Evolutionary conservation across 2,113 vertebrate genomes (phyloP), one percentile per base, ranked within the genome.

Genomic region (Hippocampus abdominalis): DNA sequence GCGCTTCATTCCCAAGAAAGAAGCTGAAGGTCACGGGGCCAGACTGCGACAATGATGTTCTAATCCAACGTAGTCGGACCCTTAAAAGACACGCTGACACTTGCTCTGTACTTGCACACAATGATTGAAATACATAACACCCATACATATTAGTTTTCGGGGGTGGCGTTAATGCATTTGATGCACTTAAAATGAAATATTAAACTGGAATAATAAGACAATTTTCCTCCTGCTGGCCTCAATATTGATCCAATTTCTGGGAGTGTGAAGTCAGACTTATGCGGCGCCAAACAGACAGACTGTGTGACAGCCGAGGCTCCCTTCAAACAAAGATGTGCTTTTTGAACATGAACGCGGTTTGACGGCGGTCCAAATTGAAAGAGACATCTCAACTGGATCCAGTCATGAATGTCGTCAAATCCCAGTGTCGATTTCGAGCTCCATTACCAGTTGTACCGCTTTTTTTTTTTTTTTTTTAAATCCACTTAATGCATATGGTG

Each of bases 161-260:
- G 78, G 56, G 67, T 36, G 69, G 60, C 56, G 63, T 53, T 72
- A 71, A 46, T 69, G 27, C 81, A 71, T 71, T 69, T 65, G 66
- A 69, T 73, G 53, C 68, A 77, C 72, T 68, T 29, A 8, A 60
- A 60, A 60, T 60, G 25, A 60, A 60, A 60, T 32, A 32, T 20
- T 60, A 16, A 60, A 32, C 57, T 18, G 13, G 3, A 59, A 29
- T 80, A 84, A 80, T 80, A 76, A 80, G 70, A 82, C 74, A 64
- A 66, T 74, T 69, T 42, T 71, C 75, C 73, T 46, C 69, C 72
- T 77, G 59, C 49, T 77, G 78, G 80, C 71, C 79, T 72, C 72
- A 73, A 64, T 81, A 83, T 85, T 84, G 88, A 88, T 87, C 81
- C 78, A 80, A 79, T 84, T 85, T 78, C 72, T 77, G 69, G 27